Evolutionary conservation across 2,113 vertebrate species (phyloP).

Genomic region (Siniperca knerii): DNA sequence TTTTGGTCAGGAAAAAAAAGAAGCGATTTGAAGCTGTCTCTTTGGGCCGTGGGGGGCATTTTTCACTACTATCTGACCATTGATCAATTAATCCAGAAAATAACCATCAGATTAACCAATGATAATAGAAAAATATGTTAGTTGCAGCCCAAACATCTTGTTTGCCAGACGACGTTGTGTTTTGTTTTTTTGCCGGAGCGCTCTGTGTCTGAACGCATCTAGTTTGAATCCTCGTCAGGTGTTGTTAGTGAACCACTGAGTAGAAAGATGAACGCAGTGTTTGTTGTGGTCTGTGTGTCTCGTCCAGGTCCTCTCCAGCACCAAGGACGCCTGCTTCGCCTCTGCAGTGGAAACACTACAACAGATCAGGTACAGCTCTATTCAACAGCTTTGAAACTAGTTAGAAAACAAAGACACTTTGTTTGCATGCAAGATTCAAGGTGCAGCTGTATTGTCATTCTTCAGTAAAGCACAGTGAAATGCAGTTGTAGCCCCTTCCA

Average conservation of each 20-base stretch:
- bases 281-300: neutral
- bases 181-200: no score
- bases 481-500: neutral
- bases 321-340: constrained; percentile 94
- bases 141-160: no score
- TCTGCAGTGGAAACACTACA: constrained; percentile 96
- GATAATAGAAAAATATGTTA: no score
- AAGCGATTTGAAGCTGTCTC: no score
- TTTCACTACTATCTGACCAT: no score
- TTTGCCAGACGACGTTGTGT: no score
- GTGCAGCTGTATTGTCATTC: neutral
- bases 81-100: no score
- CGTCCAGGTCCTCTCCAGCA: constrained; percentile 89
- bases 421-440: neutral
- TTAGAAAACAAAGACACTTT: neutral
- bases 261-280: neutral
- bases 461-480: no score
- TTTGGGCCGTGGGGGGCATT: no score
- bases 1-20: no score
- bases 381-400: neutral
- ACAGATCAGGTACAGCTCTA: constrained; percentile 92
- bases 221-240: neutral
- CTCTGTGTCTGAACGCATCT: neutral
- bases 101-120: no score
- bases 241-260: neutral